Evolutionary conservation across 1,140 invertebrate species (phyloP).

Genomic region (Heliconius nattereri): DNA sequence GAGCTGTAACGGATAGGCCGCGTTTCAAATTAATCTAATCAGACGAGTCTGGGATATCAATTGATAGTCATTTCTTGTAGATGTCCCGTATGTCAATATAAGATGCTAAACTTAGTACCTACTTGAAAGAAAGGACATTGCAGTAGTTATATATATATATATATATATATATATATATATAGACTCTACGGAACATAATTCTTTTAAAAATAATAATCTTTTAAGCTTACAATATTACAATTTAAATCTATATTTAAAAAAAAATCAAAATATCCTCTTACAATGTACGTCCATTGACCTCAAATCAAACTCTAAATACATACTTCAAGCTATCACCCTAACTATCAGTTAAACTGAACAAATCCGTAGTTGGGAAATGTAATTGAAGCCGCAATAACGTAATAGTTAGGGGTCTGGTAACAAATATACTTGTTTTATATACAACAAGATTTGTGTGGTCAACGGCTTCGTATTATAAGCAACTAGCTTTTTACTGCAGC

Average conservation of each 20-base stretch:
- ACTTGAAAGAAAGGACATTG: too few relatives aligned
- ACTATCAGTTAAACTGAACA: constrained; percentile 12
- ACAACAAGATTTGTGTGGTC: background rate
- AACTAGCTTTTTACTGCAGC: too few relatives aligned
- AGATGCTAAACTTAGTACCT: too few relatives aligned
- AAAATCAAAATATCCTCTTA: background rate
- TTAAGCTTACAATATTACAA: too few relatives aligned
- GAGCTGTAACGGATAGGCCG: too few relatives aligned
- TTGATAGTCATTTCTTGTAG: background rate
- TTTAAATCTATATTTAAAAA: background rate
- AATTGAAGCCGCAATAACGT: constrained; percentile 18
- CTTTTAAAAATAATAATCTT: too few relatives aligned
- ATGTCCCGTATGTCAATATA: background rate
- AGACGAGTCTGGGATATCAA: background rate
- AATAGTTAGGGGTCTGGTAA: constrained; percentile 21
- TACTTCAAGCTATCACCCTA: constrained; percentile 1
- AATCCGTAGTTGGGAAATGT: constrained; percentile 19
- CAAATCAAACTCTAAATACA: background rate
- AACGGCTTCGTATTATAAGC: too few relatives aligned
- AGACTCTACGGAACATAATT: too few relatives aligned
- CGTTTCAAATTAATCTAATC: too few relatives aligned
- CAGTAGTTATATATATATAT: too few relatives aligned
- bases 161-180: too few relatives aligned
- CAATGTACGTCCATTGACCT: background rate
- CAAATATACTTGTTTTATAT: constrained; percentile 8